Conservation (phyloP, 2,113 vertebrate species). For the Embiotoca jacksoni region DNA sequence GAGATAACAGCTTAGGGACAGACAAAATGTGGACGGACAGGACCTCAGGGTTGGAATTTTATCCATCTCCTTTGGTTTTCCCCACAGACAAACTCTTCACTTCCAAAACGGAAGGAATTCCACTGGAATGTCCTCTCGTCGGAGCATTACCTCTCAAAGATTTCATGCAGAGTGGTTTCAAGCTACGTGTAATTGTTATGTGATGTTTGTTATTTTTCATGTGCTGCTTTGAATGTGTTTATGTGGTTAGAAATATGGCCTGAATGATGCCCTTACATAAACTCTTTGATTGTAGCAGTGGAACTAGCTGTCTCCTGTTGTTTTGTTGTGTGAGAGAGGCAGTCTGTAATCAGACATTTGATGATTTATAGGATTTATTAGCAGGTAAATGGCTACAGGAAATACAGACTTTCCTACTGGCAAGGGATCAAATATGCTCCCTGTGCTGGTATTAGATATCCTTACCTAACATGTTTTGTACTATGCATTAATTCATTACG, state of each 20-base stretch:
- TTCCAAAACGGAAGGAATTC: constrained; percentile 49
- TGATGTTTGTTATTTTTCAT: constrained; percentile 11
- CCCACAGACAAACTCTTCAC: constrained; percentile 23
- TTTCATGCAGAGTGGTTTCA: constrained; percentile 27
- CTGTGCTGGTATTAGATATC: constrained; percentile 48
- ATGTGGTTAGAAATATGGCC: constrained; percentile 23
- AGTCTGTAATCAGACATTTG: constrained; percentile 33
- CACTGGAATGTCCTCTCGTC: constrained; percentile 52
- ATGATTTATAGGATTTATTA: constrained; percentile 63
- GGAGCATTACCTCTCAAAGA: constrained; percentile 26
- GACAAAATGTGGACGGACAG: constrained; percentile 50
- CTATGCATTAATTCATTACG: constrained; percentile 38
- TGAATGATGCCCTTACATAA: constrained; percentile 8
- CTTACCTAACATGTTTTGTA: constrained; percentile 48
- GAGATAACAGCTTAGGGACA: constrained; percentile 54
- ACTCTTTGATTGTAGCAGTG: neutral
- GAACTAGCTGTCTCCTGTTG: neutral
- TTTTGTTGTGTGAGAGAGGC: constrained; percentile 4
- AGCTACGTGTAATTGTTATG: constrained; percentile 22
- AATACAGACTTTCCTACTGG: constrained; percentile 46
- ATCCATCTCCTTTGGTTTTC: constrained; percentile 54
- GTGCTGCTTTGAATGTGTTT: constrained; percentile 30
- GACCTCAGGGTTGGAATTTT: constrained; percentile 65
- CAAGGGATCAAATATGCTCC: constrained; percentile 45
- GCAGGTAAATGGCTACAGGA: constrained; percentile 48